Evolutionary conservation across 1,140 invertebrate genomes (phyloP), one percentile per base, ranked within the genome.

Genomic region (Atta cephalotes): DNA sequence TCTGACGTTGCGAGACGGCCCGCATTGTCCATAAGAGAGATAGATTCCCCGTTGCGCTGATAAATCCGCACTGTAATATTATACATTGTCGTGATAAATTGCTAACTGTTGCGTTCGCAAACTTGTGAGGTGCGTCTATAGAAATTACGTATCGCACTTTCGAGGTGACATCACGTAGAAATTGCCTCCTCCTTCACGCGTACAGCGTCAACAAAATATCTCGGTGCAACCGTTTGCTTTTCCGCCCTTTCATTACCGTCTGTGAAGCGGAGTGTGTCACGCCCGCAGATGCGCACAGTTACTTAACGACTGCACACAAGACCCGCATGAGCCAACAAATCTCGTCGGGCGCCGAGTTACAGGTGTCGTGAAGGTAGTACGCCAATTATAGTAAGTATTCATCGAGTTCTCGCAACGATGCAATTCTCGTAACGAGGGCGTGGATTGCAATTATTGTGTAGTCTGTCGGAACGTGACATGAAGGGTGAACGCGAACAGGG

Each of bases 121-220:
- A 16, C 18, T 35, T 9, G 18, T 2, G 45, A 68, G 16, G n/a
- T 12, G 49, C n/a, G 5, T 56, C 65, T 81, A 21, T 71, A n/a
- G 35, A 25, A 74, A 53, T 16, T 39, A 28, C 28, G 1, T 4
- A 28, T 35, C 14, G 35, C 58, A 77, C 39, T 78, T 71, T 58
- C 49, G 63, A 31, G 25, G 68, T 82, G 70, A 74, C 80, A 49
- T 21, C 35, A 31, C 4, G 53, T 18, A 56, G n/a, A 74, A 74
- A 74, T 49, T 74, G 39, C 35, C 49, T 28, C 28, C 39, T 21
- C 45, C 7, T 63, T 74, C 39, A 18, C 68, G 39, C 65, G 39
- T 51, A 5, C 66, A 72, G 12, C 68, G 80, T 82, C 80, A 76
- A 84, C 80, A 74, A 76, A 76, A 84, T 84, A 45, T 65, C 53